A percentile compares a stretch with the other conserved stretches of the same genome.
Evolutionary conservation across 1,140 invertebrate genomes (phyloP).

Genomic region (Chelonus insularis): DNA sequence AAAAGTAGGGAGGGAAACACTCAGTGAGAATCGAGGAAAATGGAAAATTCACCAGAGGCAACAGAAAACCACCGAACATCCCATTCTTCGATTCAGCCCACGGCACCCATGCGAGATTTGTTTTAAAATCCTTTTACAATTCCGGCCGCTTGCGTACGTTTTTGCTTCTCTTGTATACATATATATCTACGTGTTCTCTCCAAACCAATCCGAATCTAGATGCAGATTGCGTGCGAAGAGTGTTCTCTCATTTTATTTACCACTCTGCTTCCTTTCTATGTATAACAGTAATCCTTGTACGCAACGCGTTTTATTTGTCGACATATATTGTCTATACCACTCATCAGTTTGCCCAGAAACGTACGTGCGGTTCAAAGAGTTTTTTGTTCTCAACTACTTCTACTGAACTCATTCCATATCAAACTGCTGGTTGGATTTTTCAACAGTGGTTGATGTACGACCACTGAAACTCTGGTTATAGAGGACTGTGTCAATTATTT

Average conservation of each 20-base stretch:
- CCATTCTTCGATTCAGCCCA: slow-evolving; percentile 34
- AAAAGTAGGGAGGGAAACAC: slow-evolving; percentile 22
- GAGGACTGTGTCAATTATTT: no score
- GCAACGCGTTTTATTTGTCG: neutral
- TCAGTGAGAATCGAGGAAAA: slow-evolving; percentile 37
- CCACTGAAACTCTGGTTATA: neutral
- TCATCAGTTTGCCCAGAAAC: neutral
- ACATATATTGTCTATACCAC: neutral
- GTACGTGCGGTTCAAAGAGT: neutral
- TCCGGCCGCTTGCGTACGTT: slow-evolving; percentile 31
- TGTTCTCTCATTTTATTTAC: neutral
- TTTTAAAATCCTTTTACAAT: slow-evolving; percentile 61
- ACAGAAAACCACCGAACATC: slow-evolving; percentile 46
- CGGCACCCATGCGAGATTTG: slow-evolving; percentile 52
- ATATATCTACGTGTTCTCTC: slow-evolving; percentile 2
- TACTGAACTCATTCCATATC: no score
- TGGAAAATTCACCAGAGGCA: slow-evolving; percentile 48
- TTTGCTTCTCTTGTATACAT: neutral
- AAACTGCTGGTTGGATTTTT: neutral
- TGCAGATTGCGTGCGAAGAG: slow-evolving; percentile 53
- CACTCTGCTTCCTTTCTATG: neutral
- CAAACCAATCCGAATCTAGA: slow-evolving; percentile 23
- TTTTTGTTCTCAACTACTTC: neutral
- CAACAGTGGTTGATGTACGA: neutral
- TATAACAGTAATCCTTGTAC: neutral